Evolutionary conservation across 2,797 vertebrate genomes (phyloP).

Genomic region (Sparidentex hasta): DNA sequence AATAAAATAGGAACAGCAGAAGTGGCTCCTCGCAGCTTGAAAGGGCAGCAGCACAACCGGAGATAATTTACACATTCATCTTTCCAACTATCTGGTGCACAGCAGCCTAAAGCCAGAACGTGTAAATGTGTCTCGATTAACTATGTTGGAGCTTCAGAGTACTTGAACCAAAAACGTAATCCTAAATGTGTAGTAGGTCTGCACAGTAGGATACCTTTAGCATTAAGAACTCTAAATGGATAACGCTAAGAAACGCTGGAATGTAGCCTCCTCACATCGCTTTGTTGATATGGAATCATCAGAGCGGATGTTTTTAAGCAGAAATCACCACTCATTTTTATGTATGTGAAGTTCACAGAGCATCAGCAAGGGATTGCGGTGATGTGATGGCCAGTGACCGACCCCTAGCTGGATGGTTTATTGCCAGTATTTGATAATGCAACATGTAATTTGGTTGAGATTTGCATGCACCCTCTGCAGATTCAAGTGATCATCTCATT

Average conservation of each 20-base stretch:
- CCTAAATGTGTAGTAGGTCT: conserved; percentile 2
- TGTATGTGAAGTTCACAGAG: conserved; percentile 25
- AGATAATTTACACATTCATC: conserved; percentile 22
- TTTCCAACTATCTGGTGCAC: conserved; percentile 22
- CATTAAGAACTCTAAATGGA: conserved; percentile 12
- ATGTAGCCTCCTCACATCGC: neutral
- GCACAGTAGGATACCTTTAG: neutral
- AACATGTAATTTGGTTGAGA: conserved; percentile 10
- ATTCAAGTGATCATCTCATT: neutral
- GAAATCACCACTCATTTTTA: neutral
- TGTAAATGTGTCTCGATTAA: conserved; percentile 5
- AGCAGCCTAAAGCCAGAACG: conserved; percentile 18
- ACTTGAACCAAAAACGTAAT: conserved; percentile 13
- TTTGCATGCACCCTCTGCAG: neutral
- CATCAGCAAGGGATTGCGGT: conserved; percentile 20
- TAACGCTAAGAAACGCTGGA: neutral
- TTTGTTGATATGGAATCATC: neutral
- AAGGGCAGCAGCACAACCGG: conserved; percentile 27
- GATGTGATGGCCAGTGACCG: neutral
- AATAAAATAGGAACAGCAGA: conserved; percentile 24
- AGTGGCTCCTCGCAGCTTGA: conserved; percentile 29
- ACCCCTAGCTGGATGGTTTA: neutral
- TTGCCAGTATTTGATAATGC: conserved; percentile 6
- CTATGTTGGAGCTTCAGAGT: neutral
- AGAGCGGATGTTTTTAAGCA: neutral